Base-by-base conservation (phyloP, 2,113 vertebrate species). In the Engystomops pustulosus region DNA sequence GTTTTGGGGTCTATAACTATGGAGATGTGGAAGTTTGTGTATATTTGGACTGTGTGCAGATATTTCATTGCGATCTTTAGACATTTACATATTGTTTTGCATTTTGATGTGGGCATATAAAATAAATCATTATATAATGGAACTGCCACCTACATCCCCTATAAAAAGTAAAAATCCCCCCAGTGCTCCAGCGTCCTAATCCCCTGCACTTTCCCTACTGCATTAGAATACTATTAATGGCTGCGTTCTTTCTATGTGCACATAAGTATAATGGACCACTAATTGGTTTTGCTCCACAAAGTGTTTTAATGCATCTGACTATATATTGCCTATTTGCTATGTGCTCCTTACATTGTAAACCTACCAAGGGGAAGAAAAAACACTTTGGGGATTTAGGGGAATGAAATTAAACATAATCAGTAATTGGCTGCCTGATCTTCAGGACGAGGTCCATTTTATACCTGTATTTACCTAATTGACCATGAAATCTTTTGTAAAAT, bases 381-480 rank as follows among this genome's bases (percentile, higher is more conserved):
- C 82, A 86, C 91, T 89, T 89, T 88, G 87, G 92, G 87, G 89
- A 90, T 84, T 88, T 90, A 86, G 87, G 75, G 87, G 89, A 89
- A 86, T 88, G 80, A 93, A 94, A 94, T 94, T 91, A 93, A 94
- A 90, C 87, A 87, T 91, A 90, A 90, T 91, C 89, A 89, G 90
- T 93, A 94, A 92, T 92, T 94, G 90, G 86, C 88, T 91, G 86
- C 86, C 85, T 93, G 91, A 90, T 94, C 91, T 91, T 89, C 84
- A 68, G 55, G 84, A 87, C 89, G 82, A 80, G 88, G 92, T 90
- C 88, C 89, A 87, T 89, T 92, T 92, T 93, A 87, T 93, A 91
- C 89, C 86, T 93, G 88, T 90, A 90, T 93, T 92, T 92, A 91
- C 88, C 89, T 93, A 93, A 95, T 90, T 93, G 92, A 92, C 91